Percentiles rank a stretch among this genome's conserved stretches.
phyloP scores from a whole-genome alignment of 2,113 vertebrate species.

The Hirundichthys speculiger region DNA sequence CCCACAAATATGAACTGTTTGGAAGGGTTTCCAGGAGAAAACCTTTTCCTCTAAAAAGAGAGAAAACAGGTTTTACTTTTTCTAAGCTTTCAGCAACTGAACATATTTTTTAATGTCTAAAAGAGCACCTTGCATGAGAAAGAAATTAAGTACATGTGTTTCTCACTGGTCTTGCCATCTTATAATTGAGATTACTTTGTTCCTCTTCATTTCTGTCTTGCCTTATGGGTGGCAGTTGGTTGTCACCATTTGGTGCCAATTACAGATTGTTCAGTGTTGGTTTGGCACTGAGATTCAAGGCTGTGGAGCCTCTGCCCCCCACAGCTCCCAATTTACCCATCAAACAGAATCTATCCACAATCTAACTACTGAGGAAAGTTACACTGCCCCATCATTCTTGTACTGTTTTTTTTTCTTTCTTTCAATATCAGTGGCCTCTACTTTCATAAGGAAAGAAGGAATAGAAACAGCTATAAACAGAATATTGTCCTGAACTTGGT shows the following conservation, averaged over 20 bases:
- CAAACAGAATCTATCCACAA: slow-evolving; percentile 57
- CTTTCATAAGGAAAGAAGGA: slow-evolving; percentile 13
- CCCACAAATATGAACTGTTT: too few relatives aligned
- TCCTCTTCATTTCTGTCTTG: slow-evolving; percentile 47
- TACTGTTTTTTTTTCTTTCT: slow-evolving; percentile 27
- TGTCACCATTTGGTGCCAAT: slow-evolving; percentile 71
- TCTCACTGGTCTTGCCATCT: slow-evolving; percentile 50
- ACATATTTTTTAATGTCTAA: too few relatives aligned
- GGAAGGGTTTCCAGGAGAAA: too few relatives aligned
- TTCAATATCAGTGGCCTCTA: slow-evolving; percentile 19
- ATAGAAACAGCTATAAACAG: too few relatives aligned
- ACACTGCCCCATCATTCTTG: slow-evolving; percentile 40
- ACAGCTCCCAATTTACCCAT: slow-evolving; percentile 68
- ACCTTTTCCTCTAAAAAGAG: too few relatives aligned
- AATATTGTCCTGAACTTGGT: too few relatives aligned
- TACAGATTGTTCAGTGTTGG: slow-evolving; percentile 68
- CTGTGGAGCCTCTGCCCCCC: slow-evolving; percentile 53
- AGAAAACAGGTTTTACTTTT: too few relatives aligned
- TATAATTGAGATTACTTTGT: slow-evolving; percentile 44
- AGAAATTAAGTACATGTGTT: too few relatives aligned
- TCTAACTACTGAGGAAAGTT: slow-evolving; percentile 54
- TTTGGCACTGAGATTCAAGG: slow-evolving; percentile 61
- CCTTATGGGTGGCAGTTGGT: slow-evolving; percentile 62
- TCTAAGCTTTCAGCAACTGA: too few relatives aligned
- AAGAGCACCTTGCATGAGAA: too few relatives aligned